Evolutionary conservation across 2,797 vertebrate genomes (phyloP).

Genomic region (Antennarius maculatus): DNA sequence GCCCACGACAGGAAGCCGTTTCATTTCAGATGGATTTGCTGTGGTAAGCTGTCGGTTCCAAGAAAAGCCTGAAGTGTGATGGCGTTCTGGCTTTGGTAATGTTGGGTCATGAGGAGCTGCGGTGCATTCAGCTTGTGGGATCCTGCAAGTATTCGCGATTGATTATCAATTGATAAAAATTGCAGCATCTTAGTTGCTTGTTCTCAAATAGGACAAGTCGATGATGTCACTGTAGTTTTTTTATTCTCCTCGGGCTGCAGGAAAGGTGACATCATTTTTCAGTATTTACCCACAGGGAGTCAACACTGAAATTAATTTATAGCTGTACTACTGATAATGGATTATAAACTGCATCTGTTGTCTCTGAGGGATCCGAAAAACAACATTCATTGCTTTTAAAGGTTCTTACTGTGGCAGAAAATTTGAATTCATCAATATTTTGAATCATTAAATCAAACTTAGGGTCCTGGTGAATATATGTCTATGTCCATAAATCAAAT

Average conservation of each 20-base stretch:
- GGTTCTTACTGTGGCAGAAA: no score
- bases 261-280: not conserved
- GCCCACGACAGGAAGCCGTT: slow-evolving; percentile 41
- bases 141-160: slow-evolving; percentile 22
- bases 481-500: no score
- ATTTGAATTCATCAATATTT: no score
- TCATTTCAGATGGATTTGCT: slow-evolving; percentile 51
- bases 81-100: slow-evolving; percentile 7
- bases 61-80: slow-evolving; percentile 34
- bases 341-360: not conserved
- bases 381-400: not conserved
- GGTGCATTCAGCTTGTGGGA: slow-evolving; percentile 8
- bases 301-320: not conserved
- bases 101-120: slow-evolving; percentile 19
- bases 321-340: not conserved
- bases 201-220: no score
- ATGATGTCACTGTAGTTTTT: not conserved
- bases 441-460: no score
- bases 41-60: slow-evolving; percentile 46
- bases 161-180: slow-evolving; percentile 28
- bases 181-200: not conserved
- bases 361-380: not conserved
- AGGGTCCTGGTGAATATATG: no score
- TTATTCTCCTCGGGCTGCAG: not conserved
- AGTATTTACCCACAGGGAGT: not conserved